Base-by-base conservation (phyloP, 2,888 invertebrate species). In the Nemurella pictetii region DNA sequence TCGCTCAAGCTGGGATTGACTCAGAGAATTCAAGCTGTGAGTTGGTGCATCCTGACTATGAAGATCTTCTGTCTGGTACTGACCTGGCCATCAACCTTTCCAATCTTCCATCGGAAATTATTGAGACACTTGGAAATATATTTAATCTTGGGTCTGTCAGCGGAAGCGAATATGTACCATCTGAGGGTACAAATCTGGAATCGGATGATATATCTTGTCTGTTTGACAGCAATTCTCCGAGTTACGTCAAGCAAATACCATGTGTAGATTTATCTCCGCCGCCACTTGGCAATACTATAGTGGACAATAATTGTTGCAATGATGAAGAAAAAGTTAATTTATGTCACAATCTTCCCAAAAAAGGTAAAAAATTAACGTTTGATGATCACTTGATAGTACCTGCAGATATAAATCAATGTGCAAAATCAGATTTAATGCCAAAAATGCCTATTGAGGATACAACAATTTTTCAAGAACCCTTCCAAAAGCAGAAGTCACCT, bases 71-170 rank as follows among this genome's bases (percentile, higher is more conserved):
- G 27, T 80, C 29, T 27, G 85, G 85, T 81, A 84, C 86, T 73
- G 85, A 86, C 78, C 75, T 85, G 30, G 84, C 83, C 28, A 78
- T 86, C 28, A 84, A 84, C 73, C 78, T 86, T 12, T 84, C 77
- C 25, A 85, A 83, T 78, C 82, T 86, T 32, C 86, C 86, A 26
- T 36, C 84, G 20, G 86, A 86, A 78, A 82, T 86, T 27, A 86
- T 86, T 28, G 85, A 86, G 30, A 83, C 85, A 29, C 85, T 86
- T 82, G 85, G 85, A 73, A 86, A 78, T 27, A 75, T 86, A 28
- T 84, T 86, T 84, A 85, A 86, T 20, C 55, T 86, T 55, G 55
- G 55, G 55, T 7, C 20, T 3, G 55, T 55, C 20, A 55, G 55
- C 20, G 15, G 55, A 32, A 9, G 3, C 3, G 4, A 3, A 32